Evolutionary conservation across 30 jellyfish, hydroid and myxozoan genomes (phyloP), one percentile per base, ranked within the genome.

Genomic region (Hydractinia echinata): DNA sequence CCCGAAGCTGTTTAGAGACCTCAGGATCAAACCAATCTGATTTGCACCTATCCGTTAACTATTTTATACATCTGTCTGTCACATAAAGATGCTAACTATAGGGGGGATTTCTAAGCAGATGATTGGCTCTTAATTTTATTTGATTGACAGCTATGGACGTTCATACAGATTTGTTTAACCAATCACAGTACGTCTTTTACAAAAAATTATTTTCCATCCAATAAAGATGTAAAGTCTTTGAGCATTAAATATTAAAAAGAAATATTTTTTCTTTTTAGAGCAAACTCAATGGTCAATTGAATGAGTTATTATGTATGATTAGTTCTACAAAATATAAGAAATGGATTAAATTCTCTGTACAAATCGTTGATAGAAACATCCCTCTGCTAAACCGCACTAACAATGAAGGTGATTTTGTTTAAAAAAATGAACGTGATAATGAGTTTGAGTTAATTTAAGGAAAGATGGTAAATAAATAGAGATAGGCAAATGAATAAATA

Each of bases 141-240:
- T 77, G 85, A 77, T 77, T 77, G 85, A 77, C 85, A 77, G 73
- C 73, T 77, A 49, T 61, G 61, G 51, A 77, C 54, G 54, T 58
- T 74, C 20, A 74, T 74, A 49, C 54, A 77, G 66, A 77, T 62
- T 77, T 52, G 15, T 48, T 77, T 77, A 77, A 54, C 85, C 85
- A 77, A 77, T 77, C 85, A 77, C 66, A 77, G 44, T 51, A 64
- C 44, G 74, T 64, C 74, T 64, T 64, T 64, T 64, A n/a, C 39
- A 64, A n/a, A 64, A n/a, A 30, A 0, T 30, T 30, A 30, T 30
- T 30, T 19, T 30, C 85, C 72, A 77, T 77, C 85, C 85, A 77
- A 77, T 77, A 55, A 77, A 60, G 30, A 54, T 64, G 20, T 77
- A 52, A 64, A n/a, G 39, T 44, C 39, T n/a, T 51, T 76, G 81